These are phyloP conservation scores for Scyliorhinus canicula DNA, from an alignment of 2,797 vertebrate species.

Conservation along the genomic window DNA sequence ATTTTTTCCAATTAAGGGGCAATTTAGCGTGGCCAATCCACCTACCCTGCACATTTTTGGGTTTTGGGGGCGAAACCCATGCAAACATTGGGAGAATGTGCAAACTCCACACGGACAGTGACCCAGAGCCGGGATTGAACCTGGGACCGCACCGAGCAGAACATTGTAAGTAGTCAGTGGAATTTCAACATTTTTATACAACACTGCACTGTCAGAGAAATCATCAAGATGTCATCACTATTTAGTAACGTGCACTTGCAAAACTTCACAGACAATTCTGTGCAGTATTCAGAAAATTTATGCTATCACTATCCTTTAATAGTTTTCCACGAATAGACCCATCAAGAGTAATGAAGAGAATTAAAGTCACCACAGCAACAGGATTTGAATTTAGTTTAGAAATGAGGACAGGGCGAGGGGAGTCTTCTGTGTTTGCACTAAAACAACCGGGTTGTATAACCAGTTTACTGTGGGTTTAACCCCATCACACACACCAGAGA, in stretches of 20 bases:
- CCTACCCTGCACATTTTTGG: no score
- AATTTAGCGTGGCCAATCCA: no score
- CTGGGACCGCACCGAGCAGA: not conserved
- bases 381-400: not conserved
- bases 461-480: not conserved
- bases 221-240: not conserved
- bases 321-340: not conserved
- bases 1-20: no score
- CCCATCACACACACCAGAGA: not conserved
- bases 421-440: not conserved
- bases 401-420: not conserved
- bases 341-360: not conserved
- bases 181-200: not conserved
- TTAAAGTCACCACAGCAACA: not conserved
- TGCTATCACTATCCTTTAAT: not conserved
- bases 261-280: not conserved
- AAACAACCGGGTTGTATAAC: not conserved
- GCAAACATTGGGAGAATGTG: no score
- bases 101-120: no score
- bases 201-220: no score
- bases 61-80: no score
- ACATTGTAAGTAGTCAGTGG: not conserved
- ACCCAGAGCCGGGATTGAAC: no score
- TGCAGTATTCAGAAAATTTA: not conserved
- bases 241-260: not conserved